Evolutionary conservation across 2,113 vertebrate genomes (phyloP), one percentile per base, ranked within the genome.

Genomic region (Antennarius striatus): DNA sequence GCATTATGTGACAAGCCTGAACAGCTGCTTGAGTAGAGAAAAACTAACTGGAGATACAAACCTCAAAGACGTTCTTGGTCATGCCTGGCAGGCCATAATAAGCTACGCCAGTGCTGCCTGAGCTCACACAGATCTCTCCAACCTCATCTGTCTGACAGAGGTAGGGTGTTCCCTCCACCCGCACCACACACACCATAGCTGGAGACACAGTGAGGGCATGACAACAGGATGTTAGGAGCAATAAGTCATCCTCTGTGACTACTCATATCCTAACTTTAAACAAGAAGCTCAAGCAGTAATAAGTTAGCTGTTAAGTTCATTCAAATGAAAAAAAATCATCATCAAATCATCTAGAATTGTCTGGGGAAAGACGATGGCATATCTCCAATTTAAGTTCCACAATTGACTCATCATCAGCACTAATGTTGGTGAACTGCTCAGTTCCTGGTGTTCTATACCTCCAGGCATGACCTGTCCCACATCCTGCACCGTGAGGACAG

Each of bases 31-130:
- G 16, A 17, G 2, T 50, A 5, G 9, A 12, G 4, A 53, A 30
- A 53, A 30, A 7, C 29, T 47, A 14, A 46, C 15, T 55, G 15
- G 3, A 63, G 6, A 54, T 5, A 80, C 93, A 6, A 51, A 98
- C 97, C 95, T 99, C 96, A 76, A 99, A 99, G 14, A 96, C 80
- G 45, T 92, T 98, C 90, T 96, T 98, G 52, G 97, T 99, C 92
- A 96, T 98, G 29, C 96, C 96, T 0, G 92, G 94, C 10, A 98
- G 93, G 15, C 97, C 97, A 0, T 95, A 98, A 82, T 98, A 99
- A 0, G 96, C 91, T 1, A 94, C 86, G 0, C 95, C 96, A 0
- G 95, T 94, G 29, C 93, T 91, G 17, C 85, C 76, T 14, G 96
- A 98, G 85, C 90, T 94, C 52, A 99, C 92, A 55, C 96, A 98